Conservation (phyloP, 2,113 vertebrate species). For the Setophaga petechia region DNA sequence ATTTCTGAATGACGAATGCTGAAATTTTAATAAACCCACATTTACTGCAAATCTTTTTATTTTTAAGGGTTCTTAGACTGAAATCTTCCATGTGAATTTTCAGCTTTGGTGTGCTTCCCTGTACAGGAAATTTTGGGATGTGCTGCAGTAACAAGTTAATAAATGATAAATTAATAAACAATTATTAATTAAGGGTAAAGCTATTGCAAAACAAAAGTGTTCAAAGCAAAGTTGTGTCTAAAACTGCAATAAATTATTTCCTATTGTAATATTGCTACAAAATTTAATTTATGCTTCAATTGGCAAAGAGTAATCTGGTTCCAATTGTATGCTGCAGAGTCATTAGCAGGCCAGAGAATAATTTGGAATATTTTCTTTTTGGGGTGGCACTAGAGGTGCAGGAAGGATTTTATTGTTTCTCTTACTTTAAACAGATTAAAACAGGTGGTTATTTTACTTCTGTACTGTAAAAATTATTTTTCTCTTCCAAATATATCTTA, state of each 20-base stretch:
- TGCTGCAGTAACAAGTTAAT: background rate
- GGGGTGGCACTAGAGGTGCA: background rate
- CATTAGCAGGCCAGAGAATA: slow-evolving; percentile 71
- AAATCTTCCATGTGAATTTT: background rate
- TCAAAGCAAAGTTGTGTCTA: background rate
- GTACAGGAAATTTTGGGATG: background rate
- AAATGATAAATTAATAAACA: background rate
- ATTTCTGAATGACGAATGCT: background rate
- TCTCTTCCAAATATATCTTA: background rate
- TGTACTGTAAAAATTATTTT: background rate
- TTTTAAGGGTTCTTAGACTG: background rate
- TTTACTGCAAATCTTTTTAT: background rate
- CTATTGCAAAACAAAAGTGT: background rate
- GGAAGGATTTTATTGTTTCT: slow-evolving; percentile 55
- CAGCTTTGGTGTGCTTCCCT: background rate
- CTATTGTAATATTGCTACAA: background rate
- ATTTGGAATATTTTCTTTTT: slow-evolving; percentile 67
- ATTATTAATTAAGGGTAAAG: background rate
- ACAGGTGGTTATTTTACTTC: background rate
- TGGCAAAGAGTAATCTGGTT: slow-evolving; percentile 59
- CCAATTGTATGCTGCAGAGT: slow-evolving; percentile 66
- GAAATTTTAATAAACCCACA: background rate
- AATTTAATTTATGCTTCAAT: background rate
- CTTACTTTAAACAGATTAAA: slow-evolving; percentile 47
- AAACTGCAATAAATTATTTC: background rate